Percentiles rank a stretch among this genome's conserved stretches.
phyloP scores from a whole-genome alignment of 2,113 vertebrate genomes.

The Sisor rabdophorus region DNA sequence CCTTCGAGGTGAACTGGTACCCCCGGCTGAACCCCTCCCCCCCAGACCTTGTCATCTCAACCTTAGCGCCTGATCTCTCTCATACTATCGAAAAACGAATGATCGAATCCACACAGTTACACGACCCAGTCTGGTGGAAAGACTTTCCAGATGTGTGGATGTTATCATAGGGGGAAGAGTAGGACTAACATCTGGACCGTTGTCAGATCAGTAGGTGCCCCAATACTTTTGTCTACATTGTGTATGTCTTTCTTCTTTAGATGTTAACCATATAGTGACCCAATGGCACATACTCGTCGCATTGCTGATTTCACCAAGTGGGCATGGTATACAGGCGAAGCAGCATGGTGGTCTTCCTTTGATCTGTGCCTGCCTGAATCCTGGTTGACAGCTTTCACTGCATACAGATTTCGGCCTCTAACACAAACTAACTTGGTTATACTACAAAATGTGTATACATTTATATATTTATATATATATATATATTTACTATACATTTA shows the following conservation, averaged over 20 bases:
- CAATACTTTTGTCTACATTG: background rate
- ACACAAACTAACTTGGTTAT: constrained; percentile 37
- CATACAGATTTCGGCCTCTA: constrained; percentile 71
- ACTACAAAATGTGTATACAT: background rate
- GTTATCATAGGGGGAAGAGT: no score
- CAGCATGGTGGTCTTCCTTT: constrained; percentile 73
- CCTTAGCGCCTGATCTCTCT: no score
- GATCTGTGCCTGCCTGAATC: constrained; percentile 66
- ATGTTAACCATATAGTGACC: background rate
- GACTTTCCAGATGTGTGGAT: no score
- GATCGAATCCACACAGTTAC: no score
- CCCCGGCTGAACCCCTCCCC: no score
- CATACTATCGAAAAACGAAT: no score
- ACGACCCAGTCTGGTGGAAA: no score
- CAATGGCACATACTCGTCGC: constrained; percentile 56
- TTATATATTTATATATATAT: no score
- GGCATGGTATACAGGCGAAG: constrained; percentile 70
- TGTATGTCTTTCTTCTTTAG: background rate
- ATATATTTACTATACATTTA: background rate
- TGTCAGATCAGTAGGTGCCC: no score
- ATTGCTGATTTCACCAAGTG: constrained; percentile 71
- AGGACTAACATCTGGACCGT: background rate
- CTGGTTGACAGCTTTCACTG: constrained; percentile 68
- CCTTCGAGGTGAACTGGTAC: no score
- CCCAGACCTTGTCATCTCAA: no score